phyloP scores from a whole-genome alignment of 2,113 vertebrate genomes.

The Halcyon malimbica region DNA sequence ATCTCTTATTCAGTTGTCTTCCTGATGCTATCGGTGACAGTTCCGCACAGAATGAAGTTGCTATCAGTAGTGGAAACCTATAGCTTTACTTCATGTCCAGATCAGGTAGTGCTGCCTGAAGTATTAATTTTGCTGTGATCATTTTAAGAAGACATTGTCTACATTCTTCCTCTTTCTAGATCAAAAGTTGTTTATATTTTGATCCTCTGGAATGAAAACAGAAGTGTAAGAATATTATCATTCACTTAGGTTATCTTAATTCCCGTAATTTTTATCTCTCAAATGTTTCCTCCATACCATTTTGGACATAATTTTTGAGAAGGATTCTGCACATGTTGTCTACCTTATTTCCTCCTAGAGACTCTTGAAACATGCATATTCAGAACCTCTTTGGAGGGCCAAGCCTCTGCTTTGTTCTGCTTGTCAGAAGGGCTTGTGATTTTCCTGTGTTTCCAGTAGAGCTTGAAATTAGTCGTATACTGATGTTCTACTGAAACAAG shows the following conservation, averaged over 20 bases:
- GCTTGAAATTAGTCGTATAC: background rate
- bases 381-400: background rate
- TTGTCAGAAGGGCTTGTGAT: background rate
- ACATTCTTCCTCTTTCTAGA: background rate
- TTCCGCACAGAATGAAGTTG: background rate
- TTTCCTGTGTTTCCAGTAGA: constrained; percentile 4
- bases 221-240: background rate
- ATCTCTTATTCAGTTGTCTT: background rate
- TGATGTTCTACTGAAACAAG: constrained; percentile 22
- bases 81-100: background rate
- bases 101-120: background rate
- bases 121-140: background rate
- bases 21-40: background rate
- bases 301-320: background rate
- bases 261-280: background rate
- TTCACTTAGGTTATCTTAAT: background rate
- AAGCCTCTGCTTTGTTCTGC: background rate
- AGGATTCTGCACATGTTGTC: background rate
- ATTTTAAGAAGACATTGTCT: background rate
- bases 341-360: background rate
- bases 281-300: background rate
- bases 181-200: background rate
- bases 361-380: background rate
- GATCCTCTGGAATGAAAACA: background rate
- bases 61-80: background rate